These are phyloP conservation scores for Heliothis virescens DNA, from an alignment of 1,140 invertebrate genomes.

Conservation along the genomic window DNA sequence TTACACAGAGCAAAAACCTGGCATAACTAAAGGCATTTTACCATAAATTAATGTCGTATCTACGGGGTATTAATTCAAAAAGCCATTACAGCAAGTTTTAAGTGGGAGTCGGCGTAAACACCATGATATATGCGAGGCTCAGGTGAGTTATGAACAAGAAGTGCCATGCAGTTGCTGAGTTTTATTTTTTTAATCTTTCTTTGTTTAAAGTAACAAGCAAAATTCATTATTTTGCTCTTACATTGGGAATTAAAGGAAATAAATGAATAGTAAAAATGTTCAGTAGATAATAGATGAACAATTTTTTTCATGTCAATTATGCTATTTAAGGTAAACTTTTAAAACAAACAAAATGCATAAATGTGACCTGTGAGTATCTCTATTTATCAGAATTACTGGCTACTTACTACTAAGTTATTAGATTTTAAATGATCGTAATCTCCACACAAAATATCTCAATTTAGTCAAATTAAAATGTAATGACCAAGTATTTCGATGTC, in stretches of 20 bases:
- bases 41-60: conserved; percentile 71
- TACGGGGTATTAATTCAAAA: conserved; percentile 77
- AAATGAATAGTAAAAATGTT: too few species aligned
- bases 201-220: conserved; percentile 45
- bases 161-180: conserved; percentile 27
- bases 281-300: too few species aligned
- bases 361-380: too few species aligned
- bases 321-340: too few species aligned
- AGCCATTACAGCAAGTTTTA: conserved; percentile 76
- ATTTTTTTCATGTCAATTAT: too few species aligned
- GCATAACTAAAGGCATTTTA: conserved; percentile 3
- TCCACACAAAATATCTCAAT: not conserved
- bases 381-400: too few species aligned
- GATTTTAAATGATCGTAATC: too few species aligned
- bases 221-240: conserved; percentile 33
- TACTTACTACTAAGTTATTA: too few species aligned
- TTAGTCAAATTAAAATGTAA: not conserved
- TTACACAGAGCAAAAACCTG: not conserved
- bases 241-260: too few species aligned
- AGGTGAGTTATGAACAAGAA: conserved; percentile 65
- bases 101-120: conserved; percentile 71
- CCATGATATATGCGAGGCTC: conserved; percentile 65
- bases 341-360: too few species aligned
- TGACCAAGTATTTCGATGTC: not conserved
- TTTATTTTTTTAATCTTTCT: conserved; percentile 53